Conservation (phyloP, 2,797 vertebrate genomes). For the Eurystomus glaucurus region DNA sequence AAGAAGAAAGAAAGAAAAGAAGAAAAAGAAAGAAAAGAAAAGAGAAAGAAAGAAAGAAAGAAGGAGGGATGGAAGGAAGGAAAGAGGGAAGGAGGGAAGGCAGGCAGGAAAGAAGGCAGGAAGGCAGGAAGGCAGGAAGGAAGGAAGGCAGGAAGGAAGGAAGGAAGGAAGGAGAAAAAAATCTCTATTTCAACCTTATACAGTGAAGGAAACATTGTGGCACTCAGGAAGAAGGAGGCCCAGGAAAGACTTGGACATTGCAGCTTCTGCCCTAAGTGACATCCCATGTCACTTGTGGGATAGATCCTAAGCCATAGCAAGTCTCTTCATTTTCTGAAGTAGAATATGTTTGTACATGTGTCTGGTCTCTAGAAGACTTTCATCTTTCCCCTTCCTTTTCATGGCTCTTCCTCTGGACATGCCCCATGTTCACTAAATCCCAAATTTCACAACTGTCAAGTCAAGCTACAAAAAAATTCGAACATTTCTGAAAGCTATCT, state of each 20-base stretch:
- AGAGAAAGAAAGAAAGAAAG: too few species aligned
- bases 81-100: too few species aligned
- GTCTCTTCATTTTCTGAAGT: not conserved
- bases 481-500: not conserved
- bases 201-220: not conserved
- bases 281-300: accelerated
- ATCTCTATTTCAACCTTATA: not conserved
- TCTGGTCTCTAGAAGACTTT: not conserved
- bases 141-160: too few species aligned
- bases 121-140: too few species aligned
- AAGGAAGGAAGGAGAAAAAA: accelerated
- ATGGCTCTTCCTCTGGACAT: not conserved
- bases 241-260: not conserved
- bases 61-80: too few species aligned
- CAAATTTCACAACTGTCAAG: not conserved
- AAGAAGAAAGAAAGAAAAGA: too few species aligned
- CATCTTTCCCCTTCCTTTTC: not conserved
- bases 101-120: too few species aligned
- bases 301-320: not conserved
- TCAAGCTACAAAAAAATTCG: not conserved
- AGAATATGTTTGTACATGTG: not conserved
- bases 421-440: too few species aligned
- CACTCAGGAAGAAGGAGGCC: not conserved
- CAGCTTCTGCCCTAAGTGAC: not conserved
- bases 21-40: too few species aligned